These are phyloP conservation scores for Smutsia gigantea DNA, from an alignment of 2,797 vertebrate genomes.

Conservation along the genomic window DNA sequence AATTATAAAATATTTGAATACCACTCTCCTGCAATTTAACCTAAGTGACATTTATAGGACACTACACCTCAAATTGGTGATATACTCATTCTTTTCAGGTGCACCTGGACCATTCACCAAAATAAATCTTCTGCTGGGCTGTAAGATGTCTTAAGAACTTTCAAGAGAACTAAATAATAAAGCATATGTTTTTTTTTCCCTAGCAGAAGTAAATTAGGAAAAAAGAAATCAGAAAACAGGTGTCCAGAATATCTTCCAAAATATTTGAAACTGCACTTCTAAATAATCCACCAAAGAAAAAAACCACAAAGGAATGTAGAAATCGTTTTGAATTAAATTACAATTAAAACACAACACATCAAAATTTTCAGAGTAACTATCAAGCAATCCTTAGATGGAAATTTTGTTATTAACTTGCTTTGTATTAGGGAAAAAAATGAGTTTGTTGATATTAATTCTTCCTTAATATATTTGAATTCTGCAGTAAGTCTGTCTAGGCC, in stretches of 20 bases:
- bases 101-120: not conserved
- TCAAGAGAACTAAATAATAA: not conserved
- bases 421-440: not conserved
- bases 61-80: not conserved
- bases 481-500: not conserved
- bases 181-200: not conserved
- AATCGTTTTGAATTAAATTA: not conserved
- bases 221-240: not conserved
- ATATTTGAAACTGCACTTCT: not conserved
- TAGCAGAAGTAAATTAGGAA: not conserved
- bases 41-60: not conserved
- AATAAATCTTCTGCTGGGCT: not conserved
- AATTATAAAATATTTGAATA: not conserved
- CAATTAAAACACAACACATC: not conserved
- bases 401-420: not conserved
- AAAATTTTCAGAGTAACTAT: not conserved
- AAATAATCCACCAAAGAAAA: not conserved
- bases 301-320: not conserved
- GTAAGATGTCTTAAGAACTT: not conserved
- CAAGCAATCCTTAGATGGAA: not conserved
- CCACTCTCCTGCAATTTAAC: not conserved
- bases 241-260: not conserved
- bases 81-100: not conserved
- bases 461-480: not conserved
- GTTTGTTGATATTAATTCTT: not conserved